phyloP scores from a whole-genome alignment of 2,888 invertebrate genomes.

The Atrina japonica region DNA sequence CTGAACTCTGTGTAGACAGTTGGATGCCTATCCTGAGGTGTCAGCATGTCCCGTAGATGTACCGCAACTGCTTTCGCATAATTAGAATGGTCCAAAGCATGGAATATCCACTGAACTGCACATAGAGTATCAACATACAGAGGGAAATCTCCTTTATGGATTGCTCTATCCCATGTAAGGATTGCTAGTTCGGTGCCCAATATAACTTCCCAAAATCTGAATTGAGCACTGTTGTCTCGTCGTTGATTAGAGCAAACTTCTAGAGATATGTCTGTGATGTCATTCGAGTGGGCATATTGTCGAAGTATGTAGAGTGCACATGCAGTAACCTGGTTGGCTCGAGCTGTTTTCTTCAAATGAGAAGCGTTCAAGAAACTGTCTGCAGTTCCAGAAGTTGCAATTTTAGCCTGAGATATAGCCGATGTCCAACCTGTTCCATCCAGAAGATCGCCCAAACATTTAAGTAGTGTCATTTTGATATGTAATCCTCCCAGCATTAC shows the following conservation, averaged over 20 bases:
- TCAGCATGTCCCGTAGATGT: constrained; percentile 55
- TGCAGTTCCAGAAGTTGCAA: constrained; percentile 18
- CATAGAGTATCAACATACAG: constrained; percentile 34
- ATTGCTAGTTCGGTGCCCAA: no score
- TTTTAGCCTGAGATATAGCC: constrained; percentile 2
- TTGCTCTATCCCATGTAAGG: constrained; percentile 32
- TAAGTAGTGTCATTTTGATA: constrained; percentile 20
- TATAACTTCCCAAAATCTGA: no score
- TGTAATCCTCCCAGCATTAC: constrained; percentile 27
- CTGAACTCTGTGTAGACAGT: constrained; percentile 48
- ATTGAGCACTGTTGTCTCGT: no score
- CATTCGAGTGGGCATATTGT: no score
- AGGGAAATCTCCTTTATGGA: constrained; percentile 35
- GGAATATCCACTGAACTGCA: constrained; percentile 36
- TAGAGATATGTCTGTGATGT: no score
- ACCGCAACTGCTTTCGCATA: constrained; percentile 63
- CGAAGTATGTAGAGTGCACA: no score
- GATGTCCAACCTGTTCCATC: constrained; percentile 14
- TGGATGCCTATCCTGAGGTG: constrained; percentile 48
- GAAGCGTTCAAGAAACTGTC: no score
- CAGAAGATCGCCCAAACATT: constrained; percentile 12
- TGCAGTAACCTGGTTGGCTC: no score
- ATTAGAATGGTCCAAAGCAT: constrained; percentile 42
- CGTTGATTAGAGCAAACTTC: no score
- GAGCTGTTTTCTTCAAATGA: no score